Conservation (phyloP, 1,140 invertebrate species). For the Drosophila guanche region DNA sequence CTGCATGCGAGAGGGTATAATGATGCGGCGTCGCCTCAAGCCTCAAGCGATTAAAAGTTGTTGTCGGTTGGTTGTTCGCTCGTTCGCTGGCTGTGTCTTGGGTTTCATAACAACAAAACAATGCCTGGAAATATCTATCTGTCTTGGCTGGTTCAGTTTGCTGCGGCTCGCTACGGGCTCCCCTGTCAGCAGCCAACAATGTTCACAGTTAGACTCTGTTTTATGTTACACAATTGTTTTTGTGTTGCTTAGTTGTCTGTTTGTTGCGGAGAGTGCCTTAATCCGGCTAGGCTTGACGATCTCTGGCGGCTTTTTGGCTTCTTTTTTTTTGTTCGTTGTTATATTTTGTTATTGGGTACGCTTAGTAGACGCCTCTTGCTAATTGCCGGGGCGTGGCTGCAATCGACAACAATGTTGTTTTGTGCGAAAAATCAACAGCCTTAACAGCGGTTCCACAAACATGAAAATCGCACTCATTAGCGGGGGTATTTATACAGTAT, state of each 20-base stretch:
- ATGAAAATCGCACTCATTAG: conserved; percentile 42
- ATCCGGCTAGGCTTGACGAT: conserved; percentile 50
- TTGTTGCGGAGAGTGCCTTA: conserved; percentile 15
- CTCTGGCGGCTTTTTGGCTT: background rate
- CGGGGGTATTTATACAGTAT: conserved; percentile 11
- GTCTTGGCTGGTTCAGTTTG: conserved; percentile 28
- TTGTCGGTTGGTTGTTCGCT: conserved; percentile 22
- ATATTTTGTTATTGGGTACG: conserved; percentile 2
- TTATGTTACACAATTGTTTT: conserved; percentile 46
- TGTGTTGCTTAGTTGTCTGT: conserved; percentile 6
- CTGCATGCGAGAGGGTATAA: conserved; percentile 12
- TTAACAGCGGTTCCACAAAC: conserved; percentile 41
- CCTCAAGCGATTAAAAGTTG: conserved; percentile 28
- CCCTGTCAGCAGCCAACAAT: conserved; percentile 1
- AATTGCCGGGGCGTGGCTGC: conserved; percentile 58
- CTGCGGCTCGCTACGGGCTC: too few relatives aligned
- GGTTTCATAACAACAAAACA: conserved; percentile 78
- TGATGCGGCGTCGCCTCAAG: conserved; percentile 22
- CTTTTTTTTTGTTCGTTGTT: background rate
- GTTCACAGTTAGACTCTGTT: conserved; percentile 33
- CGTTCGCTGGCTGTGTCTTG: conserved; percentile 47
- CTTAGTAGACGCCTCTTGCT: conserved; percentile 22
- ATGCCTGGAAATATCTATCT: conserved; percentile 77
- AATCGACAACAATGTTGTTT: conserved; percentile 45
- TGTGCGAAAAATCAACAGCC: conserved; percentile 64